Evolutionary conservation across 2,113 vertebrate genomes (phyloP).

Genomic region (Fukomys damarensis): DNA sequence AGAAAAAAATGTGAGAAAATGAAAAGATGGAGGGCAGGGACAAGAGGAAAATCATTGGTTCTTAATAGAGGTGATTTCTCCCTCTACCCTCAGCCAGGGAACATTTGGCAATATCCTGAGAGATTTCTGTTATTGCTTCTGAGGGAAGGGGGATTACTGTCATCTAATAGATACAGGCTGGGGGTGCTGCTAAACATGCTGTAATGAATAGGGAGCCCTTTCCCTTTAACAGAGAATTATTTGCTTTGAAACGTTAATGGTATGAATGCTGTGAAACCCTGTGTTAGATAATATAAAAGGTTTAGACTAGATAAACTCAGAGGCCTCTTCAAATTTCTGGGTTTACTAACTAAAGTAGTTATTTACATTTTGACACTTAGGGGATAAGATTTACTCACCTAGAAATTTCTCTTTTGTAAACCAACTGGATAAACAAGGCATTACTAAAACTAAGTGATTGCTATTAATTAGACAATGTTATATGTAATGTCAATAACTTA

Average conservation of each 20-base stretch:
- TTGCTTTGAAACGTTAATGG: not conserved
- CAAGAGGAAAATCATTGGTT: not conserved
- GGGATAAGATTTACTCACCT: not conserved
- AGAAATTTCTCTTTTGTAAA: not conserved
- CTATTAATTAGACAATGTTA: not conserved
- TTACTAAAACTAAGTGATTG: not conserved
- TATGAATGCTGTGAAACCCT: not conserved
- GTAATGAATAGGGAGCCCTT: not conserved
- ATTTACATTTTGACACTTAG: conserved; percentile 37
- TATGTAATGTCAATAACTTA: not conserved
- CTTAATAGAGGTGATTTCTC: not conserved
- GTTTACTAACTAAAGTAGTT: not conserved
- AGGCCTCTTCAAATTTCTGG: not conserved
- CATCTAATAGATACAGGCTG: not conserved
- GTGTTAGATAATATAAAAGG: not conserved
- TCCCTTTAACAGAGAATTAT: not conserved
- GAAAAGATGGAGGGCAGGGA: no score
- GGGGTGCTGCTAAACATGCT: not conserved
- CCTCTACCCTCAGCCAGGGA: not conserved
- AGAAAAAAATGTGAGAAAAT: no score
- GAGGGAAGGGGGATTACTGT: not conserved
- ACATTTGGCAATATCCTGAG: conserved; percentile 1
- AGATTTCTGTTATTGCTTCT: not conserved
- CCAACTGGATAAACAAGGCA: not conserved
- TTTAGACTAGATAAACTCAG: not conserved